Percentiles rank a stretch among this genome's conserved stretches.
Conservation (phyloP, 1,140 invertebrate genomes). For the Drosophila setifemur region DNA sequence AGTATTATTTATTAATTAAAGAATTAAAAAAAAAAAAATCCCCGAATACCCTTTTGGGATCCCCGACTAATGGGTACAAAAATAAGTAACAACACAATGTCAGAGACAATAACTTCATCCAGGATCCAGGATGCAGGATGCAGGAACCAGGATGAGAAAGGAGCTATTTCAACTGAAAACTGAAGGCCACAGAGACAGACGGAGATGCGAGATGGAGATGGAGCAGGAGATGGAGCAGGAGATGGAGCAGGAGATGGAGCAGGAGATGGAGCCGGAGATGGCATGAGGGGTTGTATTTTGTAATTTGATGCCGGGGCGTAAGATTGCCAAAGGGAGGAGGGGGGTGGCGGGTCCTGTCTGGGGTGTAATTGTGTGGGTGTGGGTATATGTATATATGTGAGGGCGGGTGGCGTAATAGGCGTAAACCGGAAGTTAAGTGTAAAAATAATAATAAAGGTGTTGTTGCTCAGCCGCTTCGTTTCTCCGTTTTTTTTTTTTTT, state of each 20-base stretch:
- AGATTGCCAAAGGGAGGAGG: neutral
- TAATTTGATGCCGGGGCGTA: slow-evolving; percentile 64
- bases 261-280: neutral
- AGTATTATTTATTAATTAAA: too few species aligned
- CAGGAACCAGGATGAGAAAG: slow-evolving; percentile 1
- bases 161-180: too few species aligned
- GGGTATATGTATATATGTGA: neutral
- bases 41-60: neutral
- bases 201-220: neutral
- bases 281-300: slow-evolving; percentile 50
- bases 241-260: neutral
- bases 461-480: slow-evolving; percentile 30
- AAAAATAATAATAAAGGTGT: slow-evolving; percentile 81
- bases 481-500: neutral
- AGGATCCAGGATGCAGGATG: slow-evolving; percentile 12
- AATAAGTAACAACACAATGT: slow-evolving; percentile 61
- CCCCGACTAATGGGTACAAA: neutral
- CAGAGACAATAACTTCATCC: slow-evolving; percentile 76
- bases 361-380: neutral
- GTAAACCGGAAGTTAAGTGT: slow-evolving; percentile 81
- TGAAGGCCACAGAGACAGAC: neutral
- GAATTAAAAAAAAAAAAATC: neutral
- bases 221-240: neutral
- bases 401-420: slow-evolving; percentile 62
- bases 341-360: neutral